Conservation (phyloP, 2,888 invertebrate species). For the Drosophila cyrtoloma region DNA sequence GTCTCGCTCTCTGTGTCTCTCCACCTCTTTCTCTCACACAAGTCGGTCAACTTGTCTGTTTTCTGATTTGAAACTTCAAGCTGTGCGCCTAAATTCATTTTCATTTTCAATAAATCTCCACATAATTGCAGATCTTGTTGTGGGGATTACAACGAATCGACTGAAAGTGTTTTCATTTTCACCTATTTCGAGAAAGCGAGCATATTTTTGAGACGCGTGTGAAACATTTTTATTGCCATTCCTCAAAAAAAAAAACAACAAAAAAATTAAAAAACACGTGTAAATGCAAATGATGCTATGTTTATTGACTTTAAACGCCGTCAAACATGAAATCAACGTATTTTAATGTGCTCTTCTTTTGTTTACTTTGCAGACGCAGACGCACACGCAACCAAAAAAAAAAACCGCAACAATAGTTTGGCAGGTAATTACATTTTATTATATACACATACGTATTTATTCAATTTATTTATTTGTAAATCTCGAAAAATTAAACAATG, state of each 20-base stretch:
- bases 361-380: slow-evolving; percentile 40
- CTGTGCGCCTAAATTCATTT: slow-evolving; percentile 41
- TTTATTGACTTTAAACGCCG: slow-evolving; percentile 36
- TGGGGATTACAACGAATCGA: slow-evolving; percentile 19
- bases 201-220: slow-evolving; percentile 58
- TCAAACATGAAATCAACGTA: slow-evolving; percentile 35
- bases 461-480: background rate
- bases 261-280: slow-evolving; percentile 14
- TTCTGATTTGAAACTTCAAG: slow-evolving; percentile 32
- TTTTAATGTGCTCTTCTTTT: slow-evolving; percentile 41
- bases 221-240: slow-evolving; percentile 57
- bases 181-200: slow-evolving; percentile 55
- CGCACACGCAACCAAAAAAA: slow-evolving; percentile 31
- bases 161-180: slow-evolving; percentile 57
- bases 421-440: slow-evolving; percentile 41
- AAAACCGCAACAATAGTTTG: slow-evolving; percentile 35
- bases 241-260: slow-evolving; percentile 5
- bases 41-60: slow-evolving; percentile 22
- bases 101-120: slow-evolving; percentile 41
- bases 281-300: slow-evolving; percentile 46
- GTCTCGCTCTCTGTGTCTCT: background rate
- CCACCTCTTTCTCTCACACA: background rate
- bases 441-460: background rate
- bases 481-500: background rate
- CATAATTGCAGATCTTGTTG: slow-evolving; percentile 52